Conservation (phyloP, 2,113 vertebrate species). For the Columba livia region DNA sequence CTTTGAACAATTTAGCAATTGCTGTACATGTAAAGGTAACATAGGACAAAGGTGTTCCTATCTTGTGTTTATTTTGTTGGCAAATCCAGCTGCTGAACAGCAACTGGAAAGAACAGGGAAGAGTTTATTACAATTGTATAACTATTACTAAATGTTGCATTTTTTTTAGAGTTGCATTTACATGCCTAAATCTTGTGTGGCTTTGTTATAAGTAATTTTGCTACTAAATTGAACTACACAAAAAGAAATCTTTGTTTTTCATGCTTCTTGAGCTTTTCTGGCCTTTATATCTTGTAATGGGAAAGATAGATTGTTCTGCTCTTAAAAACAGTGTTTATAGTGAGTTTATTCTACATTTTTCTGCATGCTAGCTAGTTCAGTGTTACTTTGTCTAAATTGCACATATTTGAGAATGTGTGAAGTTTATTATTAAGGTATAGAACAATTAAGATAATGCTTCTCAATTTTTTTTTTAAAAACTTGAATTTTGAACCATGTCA, state of each 20-base stretch:
- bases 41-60: not conserved
- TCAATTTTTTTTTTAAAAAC: not conserved
- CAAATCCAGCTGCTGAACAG: not conserved
- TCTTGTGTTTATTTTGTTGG: not conserved
- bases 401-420: not conserved
- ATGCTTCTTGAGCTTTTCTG: not conserved
- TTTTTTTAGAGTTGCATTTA: not conserved
- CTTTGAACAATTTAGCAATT: not conserved
- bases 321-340: not conserved
- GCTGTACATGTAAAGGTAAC: not conserved
- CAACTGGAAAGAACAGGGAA: not conserved
- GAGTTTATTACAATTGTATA: not conserved
- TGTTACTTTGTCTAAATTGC: not conserved
- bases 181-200: accelerated
- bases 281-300: not conserved
- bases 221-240: not conserved
- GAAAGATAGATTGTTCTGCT: not conserved
- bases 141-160: not conserved
- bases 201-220: not conserved
- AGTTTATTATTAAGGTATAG: not conserved
- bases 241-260: not conserved
- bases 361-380: not conserved
- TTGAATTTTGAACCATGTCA: not conserved
- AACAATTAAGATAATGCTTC: not conserved
- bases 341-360: not conserved